Conservation (phyloP, 2,888 invertebrate species). For the Caenorhabditis doughertyi region DNA sequence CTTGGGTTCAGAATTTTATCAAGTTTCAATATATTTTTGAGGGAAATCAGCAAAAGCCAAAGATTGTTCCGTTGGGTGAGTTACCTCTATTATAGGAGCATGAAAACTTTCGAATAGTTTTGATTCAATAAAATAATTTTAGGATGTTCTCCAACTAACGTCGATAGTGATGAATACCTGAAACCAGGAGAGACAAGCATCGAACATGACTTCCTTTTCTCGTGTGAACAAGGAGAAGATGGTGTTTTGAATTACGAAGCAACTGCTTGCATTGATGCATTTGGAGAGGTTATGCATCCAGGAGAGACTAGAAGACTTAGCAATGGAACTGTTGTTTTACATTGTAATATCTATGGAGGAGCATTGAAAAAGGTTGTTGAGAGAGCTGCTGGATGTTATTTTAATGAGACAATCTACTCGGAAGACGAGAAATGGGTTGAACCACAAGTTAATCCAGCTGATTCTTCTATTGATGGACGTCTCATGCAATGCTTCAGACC, state of each 20-base stretch:
- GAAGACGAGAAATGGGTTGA: slow-evolving; percentile 74
- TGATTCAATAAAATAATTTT: slow-evolving; percentile 26
- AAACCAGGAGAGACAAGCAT: slow-evolving; percentile 58
- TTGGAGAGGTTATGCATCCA: slow-evolving; percentile 66
- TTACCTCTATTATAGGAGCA: neutral
- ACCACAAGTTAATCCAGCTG: slow-evolving; percentile 43
- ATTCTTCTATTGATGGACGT: slow-evolving; percentile 39
- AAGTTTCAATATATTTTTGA: slow-evolving; percentile 71
- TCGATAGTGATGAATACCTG: slow-evolving; percentile 63
- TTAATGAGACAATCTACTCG: slow-evolving; percentile 70
- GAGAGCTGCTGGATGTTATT: slow-evolving; percentile 73
- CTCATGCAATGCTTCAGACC: slow-evolving; percentile 76
- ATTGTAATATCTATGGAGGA: slow-evolving; percentile 71
- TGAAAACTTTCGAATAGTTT: neutral
- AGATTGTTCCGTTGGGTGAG: slow-evolving; percentile 70
- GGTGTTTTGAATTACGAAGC: slow-evolving; percentile 74
- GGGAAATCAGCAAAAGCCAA: slow-evolving; percentile 67
- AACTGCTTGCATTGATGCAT: slow-evolving; percentile 71
- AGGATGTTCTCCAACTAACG: slow-evolving; percentile 74
- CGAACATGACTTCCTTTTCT: slow-evolving; percentile 72
- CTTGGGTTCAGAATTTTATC: slow-evolving; percentile 75
- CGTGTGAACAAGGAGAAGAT: slow-evolving; percentile 72
- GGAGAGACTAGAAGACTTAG: slow-evolving; percentile 67
- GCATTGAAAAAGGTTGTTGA: slow-evolving; percentile 72
- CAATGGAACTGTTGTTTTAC: slow-evolving; percentile 72